Percentiles rank a stretch among this genome's conserved stretches.
These are phyloP conservation scores for Hedya salicella DNA, from an alignment of 2,888 invertebrate genomes.

Conservation along the genomic window DNA sequence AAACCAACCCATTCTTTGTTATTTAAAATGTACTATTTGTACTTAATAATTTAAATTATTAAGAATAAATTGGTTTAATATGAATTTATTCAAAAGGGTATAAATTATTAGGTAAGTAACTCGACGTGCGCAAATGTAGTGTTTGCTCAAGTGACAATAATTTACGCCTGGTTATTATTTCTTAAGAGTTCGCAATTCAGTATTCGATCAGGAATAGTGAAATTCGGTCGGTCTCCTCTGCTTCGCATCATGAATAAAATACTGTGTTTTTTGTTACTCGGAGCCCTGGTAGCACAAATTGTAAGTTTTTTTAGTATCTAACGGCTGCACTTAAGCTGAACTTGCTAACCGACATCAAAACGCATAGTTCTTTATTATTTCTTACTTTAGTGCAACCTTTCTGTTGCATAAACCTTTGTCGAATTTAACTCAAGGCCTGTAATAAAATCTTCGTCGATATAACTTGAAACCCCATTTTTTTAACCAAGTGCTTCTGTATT, in stretches of 20 bases:
- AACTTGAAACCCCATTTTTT: too few relatives aligned
- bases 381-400: too few relatives aligned
- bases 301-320: conserved; percentile 31
- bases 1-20: neutral
- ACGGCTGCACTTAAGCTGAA: neutral
- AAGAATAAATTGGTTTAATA: too few relatives aligned
- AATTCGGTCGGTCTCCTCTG: conserved; percentile 15
- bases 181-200: conserved; percentile 18
- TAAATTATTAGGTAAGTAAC: neutral
- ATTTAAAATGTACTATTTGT: neutral
- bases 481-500: too few relatives aligned
- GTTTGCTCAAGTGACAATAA: conserved; percentile 22
- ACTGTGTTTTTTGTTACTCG: conserved; percentile 32
- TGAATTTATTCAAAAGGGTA: neutral
- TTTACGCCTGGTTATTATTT: neutral
- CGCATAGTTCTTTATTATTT: too few relatives aligned
- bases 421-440: too few relatives aligned
- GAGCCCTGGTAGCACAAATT: conserved; percentile 31
- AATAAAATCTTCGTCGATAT: too few relatives aligned
- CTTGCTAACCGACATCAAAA: too few relatives aligned
- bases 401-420: too few relatives aligned
- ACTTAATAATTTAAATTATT: neutral
- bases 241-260: conserved; percentile 33
- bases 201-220: conserved; percentile 19
- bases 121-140: conserved; percentile 6